phyloP scores from a whole-genome alignment of 2,888 invertebrate genomes.

The Ptychoptera albimana region DNA sequence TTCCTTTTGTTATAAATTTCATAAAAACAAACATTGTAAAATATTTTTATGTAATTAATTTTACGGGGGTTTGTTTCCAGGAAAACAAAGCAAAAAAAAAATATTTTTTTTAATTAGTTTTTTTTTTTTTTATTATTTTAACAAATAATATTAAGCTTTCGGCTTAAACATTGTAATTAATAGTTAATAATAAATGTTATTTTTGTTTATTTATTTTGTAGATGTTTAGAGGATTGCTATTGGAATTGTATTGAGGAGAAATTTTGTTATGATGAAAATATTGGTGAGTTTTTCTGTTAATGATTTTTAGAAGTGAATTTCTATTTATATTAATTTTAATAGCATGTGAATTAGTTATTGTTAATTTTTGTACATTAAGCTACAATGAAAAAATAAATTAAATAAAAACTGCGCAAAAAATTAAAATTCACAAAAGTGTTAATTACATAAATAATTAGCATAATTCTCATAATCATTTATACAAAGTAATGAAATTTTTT shows the following conservation, averaged over 20 bases:
- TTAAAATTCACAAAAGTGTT: neutral
- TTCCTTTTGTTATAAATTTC: too few relatives aligned
- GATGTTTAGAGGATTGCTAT: conserved; percentile 53
- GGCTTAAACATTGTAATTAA: conserved; percentile 9
- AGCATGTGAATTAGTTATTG: neutral
- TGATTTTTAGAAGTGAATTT: conserved; percentile 1
- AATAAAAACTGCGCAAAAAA: conserved; percentile 4
- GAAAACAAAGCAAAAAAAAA: too few relatives aligned
- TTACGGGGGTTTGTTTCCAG: too few relatives aligned
- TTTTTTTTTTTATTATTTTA: too few relatives aligned
- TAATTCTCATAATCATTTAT: neutral
- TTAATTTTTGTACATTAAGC: neutral
- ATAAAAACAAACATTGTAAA: too few relatives aligned
- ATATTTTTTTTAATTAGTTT: too few relatives aligned
- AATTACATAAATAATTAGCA: too few relatives aligned
- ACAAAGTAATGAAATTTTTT: neutral
- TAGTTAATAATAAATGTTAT: conserved; percentile 6
- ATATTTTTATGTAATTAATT: too few relatives aligned
- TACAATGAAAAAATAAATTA: too few relatives aligned
- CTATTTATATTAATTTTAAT: neutral
- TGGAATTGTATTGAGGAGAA: conserved; percentile 58
- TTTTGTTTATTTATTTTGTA: conserved; percentile 22
- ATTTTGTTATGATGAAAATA: conserved; percentile 57
- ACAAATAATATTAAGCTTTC: too few relatives aligned
- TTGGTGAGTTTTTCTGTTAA: conserved; percentile 28